Conservation (phyloP, 2,888 invertebrate genomes). For the Netelia fuscicornis region DNA sequence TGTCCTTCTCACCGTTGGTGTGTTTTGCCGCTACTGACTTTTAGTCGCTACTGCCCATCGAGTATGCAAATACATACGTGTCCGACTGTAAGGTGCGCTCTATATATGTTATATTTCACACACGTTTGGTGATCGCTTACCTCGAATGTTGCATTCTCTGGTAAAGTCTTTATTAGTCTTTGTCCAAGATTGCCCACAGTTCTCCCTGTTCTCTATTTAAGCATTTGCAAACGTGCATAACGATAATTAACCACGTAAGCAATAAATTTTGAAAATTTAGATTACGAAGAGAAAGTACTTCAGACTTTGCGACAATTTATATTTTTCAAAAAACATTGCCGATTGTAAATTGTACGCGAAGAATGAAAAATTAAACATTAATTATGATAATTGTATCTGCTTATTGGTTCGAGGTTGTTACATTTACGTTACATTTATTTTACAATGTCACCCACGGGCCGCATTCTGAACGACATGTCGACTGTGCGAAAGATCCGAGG, state of each 20-base stretch:
- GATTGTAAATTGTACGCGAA: too few species aligned
- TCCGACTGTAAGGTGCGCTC: conserved; percentile 23
- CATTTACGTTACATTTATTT: conserved; percentile 48
- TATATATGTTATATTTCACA: conserved; percentile 48
- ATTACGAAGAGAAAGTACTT: too few species aligned
- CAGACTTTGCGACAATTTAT: too few species aligned
- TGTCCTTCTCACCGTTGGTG: conserved; percentile 35
- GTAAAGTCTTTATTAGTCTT: conserved; percentile 64
- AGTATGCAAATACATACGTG: conserved; percentile 65
- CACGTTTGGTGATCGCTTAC: conserved; percentile 23
- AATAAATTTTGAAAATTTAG: too few species aligned
- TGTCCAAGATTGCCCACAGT: conserved; percentile 17
- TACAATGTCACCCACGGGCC: conserved; percentile 24
- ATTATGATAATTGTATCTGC: too few species aligned
- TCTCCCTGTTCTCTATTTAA: background rate
- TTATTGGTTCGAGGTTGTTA: conserved; percentile 1
- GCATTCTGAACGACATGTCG: background rate
- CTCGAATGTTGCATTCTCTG: conserved; percentile 40
- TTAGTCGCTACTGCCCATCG: conserved; percentile 45
- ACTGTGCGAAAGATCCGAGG: conserved; percentile 45
- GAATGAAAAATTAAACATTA: too few species aligned
- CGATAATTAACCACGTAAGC: too few species aligned
- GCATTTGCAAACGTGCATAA: background rate
- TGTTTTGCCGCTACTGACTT: conserved; percentile 49
- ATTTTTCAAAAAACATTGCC: too few species aligned